Evolutionary conservation across 2,888 invertebrate species (phyloP), one percentile per base, ranked within the genome.

Genomic region (Margaritifera margaritifera): DNA sequence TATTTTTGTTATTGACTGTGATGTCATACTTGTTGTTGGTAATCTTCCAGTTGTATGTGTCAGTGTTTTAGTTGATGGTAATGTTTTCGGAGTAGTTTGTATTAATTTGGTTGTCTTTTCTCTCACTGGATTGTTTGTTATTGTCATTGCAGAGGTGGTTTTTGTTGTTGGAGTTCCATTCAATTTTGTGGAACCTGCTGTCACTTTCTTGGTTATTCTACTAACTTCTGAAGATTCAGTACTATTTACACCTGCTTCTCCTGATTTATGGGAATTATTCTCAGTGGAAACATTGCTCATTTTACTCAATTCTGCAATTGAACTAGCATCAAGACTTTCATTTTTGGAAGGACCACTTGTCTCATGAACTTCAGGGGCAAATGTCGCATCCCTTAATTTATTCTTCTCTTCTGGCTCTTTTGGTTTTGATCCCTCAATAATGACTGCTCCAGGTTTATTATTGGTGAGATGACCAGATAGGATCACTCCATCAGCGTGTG

Each of bases 121-220:
- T 42, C 15, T 15, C 8, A 8, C 42, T 42, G 42, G 2, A 42
- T 1, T 11, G 8, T 42, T 42, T 42, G 68, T 64, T 24, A 74
- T 66, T 8, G 77, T 66, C 4, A 66, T 22, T 52, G 61, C 18
- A n/a, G 66, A 55, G n/a, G 71, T 64, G 5, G 74, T 71, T 24
- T 76, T 67, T 24, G 70, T 19, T 60, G 68, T 68, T 20, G 68
- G 22, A n/a, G 70, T 63, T 6, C 64, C 68, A 31, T 76, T 66
- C 1, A 68, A 62, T 42, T 71, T 31, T 54, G 68, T 52, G 53
- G 65, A 27, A 20, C 66, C 67, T 19, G 73, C 66, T 27, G 72
- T 69, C 18, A 66, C 63, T 18, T 68, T 68, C 42, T 65, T 54
- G 22, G 68, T 65, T 15, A 69, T 55, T 22, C 20, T 24, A 55